Evolutionary conservation across 64 coral and sea anemone species (phyloP).

Genomic region (Dendrophyllia cribrosa): DNA sequence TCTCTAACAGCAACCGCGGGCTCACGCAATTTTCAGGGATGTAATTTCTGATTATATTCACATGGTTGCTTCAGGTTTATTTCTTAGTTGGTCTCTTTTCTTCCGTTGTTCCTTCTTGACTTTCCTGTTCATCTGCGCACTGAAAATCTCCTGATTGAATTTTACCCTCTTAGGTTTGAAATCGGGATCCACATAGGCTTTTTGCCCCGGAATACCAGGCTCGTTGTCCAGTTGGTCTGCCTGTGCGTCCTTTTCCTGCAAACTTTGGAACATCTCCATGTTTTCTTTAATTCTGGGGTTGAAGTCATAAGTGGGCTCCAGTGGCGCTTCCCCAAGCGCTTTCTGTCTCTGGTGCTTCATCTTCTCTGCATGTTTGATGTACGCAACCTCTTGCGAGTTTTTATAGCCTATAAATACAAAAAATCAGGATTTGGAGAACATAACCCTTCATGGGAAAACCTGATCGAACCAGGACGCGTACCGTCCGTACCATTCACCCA

Average conservation of each 20-base stretch:
- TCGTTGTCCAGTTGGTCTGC: not conserved
- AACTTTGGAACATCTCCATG: conserved; percentile 30
- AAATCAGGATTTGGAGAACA: not conserved
- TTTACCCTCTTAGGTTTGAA: conserved; percentile 17
- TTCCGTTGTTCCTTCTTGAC: not conserved
- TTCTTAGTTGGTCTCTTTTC: conserved; percentile 7
- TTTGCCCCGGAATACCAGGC: not conserved
- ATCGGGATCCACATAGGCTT: not conserved
- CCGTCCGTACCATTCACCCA: too few relatives aligned
- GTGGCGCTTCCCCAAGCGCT: conserved; percentile 45
- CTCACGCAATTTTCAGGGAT: not conserved
- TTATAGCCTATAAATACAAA: conserved; percentile 19
- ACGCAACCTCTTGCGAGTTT: conserved; percentile 47
- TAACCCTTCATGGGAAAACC: not conserved
- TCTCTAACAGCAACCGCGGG: not conserved
- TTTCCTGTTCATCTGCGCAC: not conserved
- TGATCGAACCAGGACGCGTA: not conserved
- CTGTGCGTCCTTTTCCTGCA: not conserved
- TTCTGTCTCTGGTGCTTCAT: conserved; percentile 65
- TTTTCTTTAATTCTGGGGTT: conserved; percentile 68
- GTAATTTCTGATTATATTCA: not conserved
- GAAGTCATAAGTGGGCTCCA: conserved; percentile 66
- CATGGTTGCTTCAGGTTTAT: not conserved
- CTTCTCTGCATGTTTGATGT: conserved; percentile 60
- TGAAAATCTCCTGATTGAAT: conserved; percentile 42